Percentiles rank a stretch among this genome's conserved stretches.
Conservation (phyloP, 2,888 invertebrate genomes). For the Drosophila rellima region DNA sequence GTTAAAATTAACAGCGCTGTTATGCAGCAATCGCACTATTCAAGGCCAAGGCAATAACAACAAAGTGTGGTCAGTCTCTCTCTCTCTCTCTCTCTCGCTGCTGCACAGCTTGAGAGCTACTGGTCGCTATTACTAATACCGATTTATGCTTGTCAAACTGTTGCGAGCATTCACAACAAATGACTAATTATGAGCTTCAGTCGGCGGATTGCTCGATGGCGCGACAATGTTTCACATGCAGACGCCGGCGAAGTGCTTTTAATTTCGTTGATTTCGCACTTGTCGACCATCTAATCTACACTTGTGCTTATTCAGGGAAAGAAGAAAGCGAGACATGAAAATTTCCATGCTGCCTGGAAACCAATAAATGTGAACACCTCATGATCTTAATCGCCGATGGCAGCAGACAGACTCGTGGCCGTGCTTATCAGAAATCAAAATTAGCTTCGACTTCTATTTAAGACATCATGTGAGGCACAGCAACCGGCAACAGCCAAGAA, state of each 20-base stretch:
- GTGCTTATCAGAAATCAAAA: constrained; percentile 62
- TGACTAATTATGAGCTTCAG: constrained; percentile 55
- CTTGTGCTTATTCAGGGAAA: background rate
- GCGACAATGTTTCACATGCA: constrained; percentile 48
- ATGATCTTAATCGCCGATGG: constrained; percentile 42
- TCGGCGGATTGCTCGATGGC: constrained; percentile 46
- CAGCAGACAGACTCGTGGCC: constrained; percentile 69
- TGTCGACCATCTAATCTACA: constrained; percentile 50
- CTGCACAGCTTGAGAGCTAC: constrained; percentile 20
- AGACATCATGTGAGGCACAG: constrained; percentile 45
- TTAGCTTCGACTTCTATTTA: constrained; percentile 16
- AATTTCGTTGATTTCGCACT: constrained; percentile 18
- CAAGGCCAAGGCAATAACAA: constrained; percentile 40
- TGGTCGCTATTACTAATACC: constrained; percentile 7
- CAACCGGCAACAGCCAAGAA: constrained; percentile 23
- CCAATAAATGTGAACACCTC: constrained; percentile 50
- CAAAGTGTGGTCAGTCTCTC: background rate
- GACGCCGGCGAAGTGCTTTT: constrained; percentile 19
- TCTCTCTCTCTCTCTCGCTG: background rate
- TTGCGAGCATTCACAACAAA: constrained; percentile 20
- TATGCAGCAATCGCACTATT: constrained; percentile 7
- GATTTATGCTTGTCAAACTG: constrained; percentile 19
- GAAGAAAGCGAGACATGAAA: constrained; percentile 41
- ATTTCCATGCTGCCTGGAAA: constrained; percentile 59
- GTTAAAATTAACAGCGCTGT: constrained; percentile 32